Evolutionary conservation across 2,888 invertebrate genomes (phyloP), one percentile per base, ranked within the genome.

Genomic region (Alcis repandata): DNA sequence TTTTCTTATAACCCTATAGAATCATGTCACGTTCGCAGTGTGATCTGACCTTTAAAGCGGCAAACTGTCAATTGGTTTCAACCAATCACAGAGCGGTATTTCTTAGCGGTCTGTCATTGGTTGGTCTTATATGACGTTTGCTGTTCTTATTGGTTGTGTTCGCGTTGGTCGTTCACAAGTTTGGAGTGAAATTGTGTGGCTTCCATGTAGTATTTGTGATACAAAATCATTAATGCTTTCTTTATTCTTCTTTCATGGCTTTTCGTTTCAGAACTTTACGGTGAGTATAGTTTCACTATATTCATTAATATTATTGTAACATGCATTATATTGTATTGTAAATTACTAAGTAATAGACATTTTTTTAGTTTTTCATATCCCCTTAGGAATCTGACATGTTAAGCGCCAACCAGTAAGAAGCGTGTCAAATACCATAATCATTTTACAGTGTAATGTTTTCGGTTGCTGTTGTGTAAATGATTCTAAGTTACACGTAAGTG

Each of bases 141-240:
- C 46, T 4, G 45, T 45, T 43, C 51, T 33, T n/a, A 27, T 59
- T 69, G 62, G 64, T 11, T 54, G 57, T 9, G 67, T 72, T 64
- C 70, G 65, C 68, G 72, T 43, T 64, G 62, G 67, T 22, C 11
- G 54, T 65, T 60, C 49, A 69, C 65, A 46, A n/a, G 49, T 69
- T 67, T 67, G 45, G 59, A 68, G 60, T 60, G 58, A 67, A 60
- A 69, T 70, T 62, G 70, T 65, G 71, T 73, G 75, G 90, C 88
- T 84, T 91, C 90, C 89, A 90, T 91, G 84, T 91, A 87, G 90
- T 90, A 89, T 87, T 88, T 90, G 90, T 91, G 87, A 74, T 72
- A 77, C 76, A 79, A 86, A 85, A 85, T 79, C 79, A 86, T 87
- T 83, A 68, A 70, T 74, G 76, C 79, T 80, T 77, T 80, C 75